These are phyloP conservation scores for Dynastes grantii DNA, from an alignment of 2,888 invertebrate genomes.

Conservation along the genomic window DNA sequence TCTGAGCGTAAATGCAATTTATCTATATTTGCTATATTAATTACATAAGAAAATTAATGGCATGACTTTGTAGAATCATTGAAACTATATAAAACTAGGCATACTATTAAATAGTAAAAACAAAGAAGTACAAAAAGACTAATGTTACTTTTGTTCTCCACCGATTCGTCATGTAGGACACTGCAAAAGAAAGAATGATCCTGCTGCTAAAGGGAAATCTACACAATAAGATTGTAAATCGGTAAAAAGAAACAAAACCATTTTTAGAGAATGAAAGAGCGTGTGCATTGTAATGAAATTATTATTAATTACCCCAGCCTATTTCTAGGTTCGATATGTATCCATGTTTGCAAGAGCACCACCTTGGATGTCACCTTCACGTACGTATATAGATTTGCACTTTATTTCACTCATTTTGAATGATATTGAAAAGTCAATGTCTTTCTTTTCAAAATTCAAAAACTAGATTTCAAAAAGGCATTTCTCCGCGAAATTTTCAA, in stretches of 20 bases:
- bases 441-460: no score
- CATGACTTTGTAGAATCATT: slow-evolving; percentile 48
- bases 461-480: no score
- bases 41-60: slow-evolving; percentile 40
- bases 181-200: slow-evolving; percentile 49
- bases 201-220: slow-evolving; percentile 50
- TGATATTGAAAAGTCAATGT: background rate
- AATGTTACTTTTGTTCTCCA: slow-evolving; percentile 63
- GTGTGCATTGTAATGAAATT: slow-evolving; percentile 72
- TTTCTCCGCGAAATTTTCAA: no score
- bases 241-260: slow-evolving; percentile 47
- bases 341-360: slow-evolving; percentile 66
- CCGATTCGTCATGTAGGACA: slow-evolving; percentile 55
- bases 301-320: slow-evolving; percentile 78
- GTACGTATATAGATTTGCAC: slow-evolving; percentile 72
- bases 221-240: slow-evolving; percentile 46
- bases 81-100: slow-evolving; percentile 47
- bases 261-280: slow-evolving; percentile 59
- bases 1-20: slow-evolving; percentile 57
- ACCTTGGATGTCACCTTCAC: slow-evolving; percentile 65
- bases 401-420: slow-evolving; percentile 59
- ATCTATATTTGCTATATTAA: background rate
- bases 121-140: slow-evolving; percentile 58
- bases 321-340: slow-evolving; percentile 75
- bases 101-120: slow-evolving; percentile 47